Base-by-base conservation (phyloP, 1,140 invertebrate genomes). In the Neoseiulus cucumeris region DNA sequence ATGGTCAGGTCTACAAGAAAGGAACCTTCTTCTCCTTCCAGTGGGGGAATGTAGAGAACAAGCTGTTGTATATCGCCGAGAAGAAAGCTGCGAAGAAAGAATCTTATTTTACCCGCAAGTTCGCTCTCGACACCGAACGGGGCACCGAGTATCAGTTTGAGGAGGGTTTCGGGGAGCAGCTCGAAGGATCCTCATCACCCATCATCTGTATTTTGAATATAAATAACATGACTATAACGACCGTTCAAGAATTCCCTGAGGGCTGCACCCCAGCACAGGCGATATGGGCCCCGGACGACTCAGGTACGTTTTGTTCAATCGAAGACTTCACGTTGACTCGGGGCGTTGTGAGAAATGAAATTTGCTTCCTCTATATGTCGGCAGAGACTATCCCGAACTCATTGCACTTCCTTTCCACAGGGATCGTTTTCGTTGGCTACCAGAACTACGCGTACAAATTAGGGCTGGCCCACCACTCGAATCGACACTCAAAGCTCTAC, bases 141-240 rank as follows among this genome's bases (percentile, higher is more conserved):
- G 51, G 51, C 4, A 59, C 51, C 51, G 51, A 59, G 22, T 59
- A 59, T 59, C 51, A 59, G 9, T 59, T 59, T 14, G 51, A 59
- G 6, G 51, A 59, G 51, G 17, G 14, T 4, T 59, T 29, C 22
- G 51, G 51, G 2, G 51, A 59, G 51, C 51, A 59, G 22, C 51
- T 29, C 25, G 51, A 59, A 2, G 51, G 33, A 33, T 12, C 25
- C 51, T 17, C 33, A 17, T 59, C 51, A 20, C 51, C 51, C 1
- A 33, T 59, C 1, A 59, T 59, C 51, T 59, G 51, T 25, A 25
- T 59, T 14, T 33, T 59, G 25, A 59, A 59, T 59, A 33, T 59
- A 20, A 33, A 25, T 9, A 59, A 59, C 22, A 59, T 59, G 51
- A 33, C 51, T 5, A 33, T 59, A 12, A 59, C 25, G 25, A 33